phyloP scores from a whole-genome alignment of 2,888 invertebrate genomes.

The Caenorhabditis wallacei region DNA sequence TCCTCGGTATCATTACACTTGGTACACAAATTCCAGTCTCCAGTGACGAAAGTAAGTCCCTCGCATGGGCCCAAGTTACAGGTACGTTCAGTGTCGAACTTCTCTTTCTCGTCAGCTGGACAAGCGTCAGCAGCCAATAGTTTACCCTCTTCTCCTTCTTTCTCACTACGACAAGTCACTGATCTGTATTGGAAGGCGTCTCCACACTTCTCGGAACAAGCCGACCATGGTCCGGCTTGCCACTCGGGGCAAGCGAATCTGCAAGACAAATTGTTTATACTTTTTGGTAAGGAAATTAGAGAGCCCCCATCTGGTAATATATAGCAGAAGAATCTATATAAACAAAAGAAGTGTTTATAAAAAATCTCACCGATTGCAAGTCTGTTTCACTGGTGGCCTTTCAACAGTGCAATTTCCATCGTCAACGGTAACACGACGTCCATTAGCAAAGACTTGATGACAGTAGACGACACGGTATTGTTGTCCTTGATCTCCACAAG shows the following conservation, averaged over 20 bases:
- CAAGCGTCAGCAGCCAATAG: slow-evolving; percentile 87
- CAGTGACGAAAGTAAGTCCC: slow-evolving; percentile 93
- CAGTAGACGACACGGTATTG: slow-evolving; percentile 87
- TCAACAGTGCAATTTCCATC: slow-evolving; percentile 88
- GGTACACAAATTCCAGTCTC: slow-evolving; percentile 89
- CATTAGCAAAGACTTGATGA: slow-evolving; percentile 88
- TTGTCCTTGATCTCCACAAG: slow-evolving; percentile 89
- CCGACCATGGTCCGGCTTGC: slow-evolving; percentile 93
- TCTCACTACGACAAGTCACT: slow-evolving; percentile 82
- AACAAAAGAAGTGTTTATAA: slow-evolving; percentile 56
- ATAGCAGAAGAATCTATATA: slow-evolving; percentile 14
- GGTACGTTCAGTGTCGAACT: slow-evolving; percentile 82
- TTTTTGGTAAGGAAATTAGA: not conserved
- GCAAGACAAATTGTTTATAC: slow-evolving; percentile 27
- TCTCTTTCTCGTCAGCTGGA: slow-evolving; percentile 66
- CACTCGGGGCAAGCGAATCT: slow-evolving; percentile 90
- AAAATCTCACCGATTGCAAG: slow-evolving; percentile 87
- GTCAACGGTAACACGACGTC: slow-evolving; percentile 88
- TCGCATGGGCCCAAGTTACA: slow-evolving; percentile 88
- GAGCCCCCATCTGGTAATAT: slow-evolving; percentile 40
- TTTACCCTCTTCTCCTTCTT: slow-evolving; percentile 86
- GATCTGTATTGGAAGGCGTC: slow-evolving; percentile 85
- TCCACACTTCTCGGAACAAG: slow-evolving; percentile 91
- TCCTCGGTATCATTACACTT: slow-evolving; percentile 83
- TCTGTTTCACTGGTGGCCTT: slow-evolving; percentile 82